Evolutionary conservation across 2,113 vertebrate genomes (phyloP).

Genomic region (Aplodontia rufa): DNA sequence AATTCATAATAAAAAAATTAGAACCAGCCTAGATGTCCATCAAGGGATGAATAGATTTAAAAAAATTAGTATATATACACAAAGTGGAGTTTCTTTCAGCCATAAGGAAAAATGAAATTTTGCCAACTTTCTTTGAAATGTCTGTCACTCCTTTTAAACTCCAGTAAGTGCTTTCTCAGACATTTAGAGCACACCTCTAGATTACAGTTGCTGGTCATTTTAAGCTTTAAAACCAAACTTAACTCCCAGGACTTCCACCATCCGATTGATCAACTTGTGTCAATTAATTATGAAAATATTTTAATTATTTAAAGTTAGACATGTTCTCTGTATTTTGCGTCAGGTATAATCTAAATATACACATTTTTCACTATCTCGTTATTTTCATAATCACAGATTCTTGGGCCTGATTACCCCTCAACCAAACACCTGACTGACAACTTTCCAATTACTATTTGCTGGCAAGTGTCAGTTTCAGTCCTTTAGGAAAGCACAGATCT

Average conservation of each 20-base stretch:
- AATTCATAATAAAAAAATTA: too few relatives aligned
- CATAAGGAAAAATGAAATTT: too few relatives aligned
- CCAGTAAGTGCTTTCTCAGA: neutral
- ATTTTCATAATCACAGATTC: neutral
- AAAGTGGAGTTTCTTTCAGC: too few relatives aligned
- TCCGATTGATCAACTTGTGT: neutral
- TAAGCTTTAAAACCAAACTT: too few relatives aligned
- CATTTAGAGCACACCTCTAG: neutral
- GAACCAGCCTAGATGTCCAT: too few relatives aligned
- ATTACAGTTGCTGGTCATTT: neutral
- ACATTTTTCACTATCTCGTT: neutral
- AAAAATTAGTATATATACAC: too few relatives aligned
- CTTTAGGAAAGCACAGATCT: neutral
- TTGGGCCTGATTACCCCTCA: neutral
- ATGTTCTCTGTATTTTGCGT: too few relatives aligned
- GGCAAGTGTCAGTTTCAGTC: neutral
- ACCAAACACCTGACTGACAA: neutral
- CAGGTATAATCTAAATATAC: too few relatives aligned
- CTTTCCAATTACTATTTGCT: neutral
- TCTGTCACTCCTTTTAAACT: neutral
- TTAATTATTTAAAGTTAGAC: neutral
- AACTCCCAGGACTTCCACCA: too few relatives aligned
- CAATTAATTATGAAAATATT: neutral
- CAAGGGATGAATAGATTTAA: too few relatives aligned
- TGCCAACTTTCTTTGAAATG: neutral